A percentile compares a stretch with the other conserved stretches of the same genome.
phyloP scores from a whole-genome alignment of 2,888 invertebrate genomes.

The Elegia similella region DNA sequence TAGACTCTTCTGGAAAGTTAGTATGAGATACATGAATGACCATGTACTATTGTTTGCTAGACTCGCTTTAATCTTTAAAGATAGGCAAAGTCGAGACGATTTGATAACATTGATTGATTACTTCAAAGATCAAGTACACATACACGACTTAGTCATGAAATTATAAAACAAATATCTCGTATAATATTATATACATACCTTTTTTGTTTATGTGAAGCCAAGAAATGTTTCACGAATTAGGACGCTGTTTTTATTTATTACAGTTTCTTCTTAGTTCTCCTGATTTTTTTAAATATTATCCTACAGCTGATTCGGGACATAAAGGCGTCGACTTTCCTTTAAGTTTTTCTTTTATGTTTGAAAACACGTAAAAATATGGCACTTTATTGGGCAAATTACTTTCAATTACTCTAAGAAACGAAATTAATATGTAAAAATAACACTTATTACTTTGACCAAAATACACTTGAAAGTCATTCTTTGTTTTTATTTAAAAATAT shows the following conservation, averaged over 20 bases:
- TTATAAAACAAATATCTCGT: too few relatives aligned
- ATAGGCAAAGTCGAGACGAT: background rate
- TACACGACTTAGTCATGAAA: too few relatives aligned
- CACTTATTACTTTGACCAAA: background rate
- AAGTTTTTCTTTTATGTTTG: background rate
- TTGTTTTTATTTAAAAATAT: background rate
- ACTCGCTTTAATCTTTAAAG: constrained; percentile 10
- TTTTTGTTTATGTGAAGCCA: too few relatives aligned
- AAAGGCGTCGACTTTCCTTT: too few relatives aligned
- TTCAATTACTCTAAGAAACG: background rate
- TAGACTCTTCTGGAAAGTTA: background rate
- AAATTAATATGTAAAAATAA: background rate
- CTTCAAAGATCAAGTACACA: background rate
- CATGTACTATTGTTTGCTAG: background rate
- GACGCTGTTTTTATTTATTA: too few relatives aligned
- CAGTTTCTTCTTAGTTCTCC: too few relatives aligned
- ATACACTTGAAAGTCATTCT: background rate
- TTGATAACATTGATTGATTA: constrained; percentile 22
- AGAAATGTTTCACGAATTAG: too few relatives aligned
- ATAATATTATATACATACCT: too few relatives aligned
- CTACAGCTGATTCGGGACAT: too few relatives aligned
- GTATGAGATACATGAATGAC: background rate
- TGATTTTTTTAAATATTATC: too few relatives aligned
- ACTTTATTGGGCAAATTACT: background rate
- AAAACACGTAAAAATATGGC: background rate